Conservation (phyloP, 2,888 invertebrate species). For the Apamea epomidion region DNA sequence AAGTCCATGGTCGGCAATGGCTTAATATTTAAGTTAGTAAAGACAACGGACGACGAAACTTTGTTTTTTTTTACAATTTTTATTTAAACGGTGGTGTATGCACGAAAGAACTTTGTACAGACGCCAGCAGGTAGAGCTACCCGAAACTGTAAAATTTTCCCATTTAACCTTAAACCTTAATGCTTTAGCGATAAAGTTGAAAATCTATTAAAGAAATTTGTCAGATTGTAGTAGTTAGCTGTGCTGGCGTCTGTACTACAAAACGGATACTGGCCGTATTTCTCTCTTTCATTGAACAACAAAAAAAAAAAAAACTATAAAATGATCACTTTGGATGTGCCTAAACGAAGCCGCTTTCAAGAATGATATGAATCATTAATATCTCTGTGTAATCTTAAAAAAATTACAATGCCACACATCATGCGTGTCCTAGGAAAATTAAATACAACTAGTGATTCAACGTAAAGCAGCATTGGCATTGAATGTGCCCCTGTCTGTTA, state of each 20-base stretch:
- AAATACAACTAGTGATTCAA: slow-evolving; percentile 50
- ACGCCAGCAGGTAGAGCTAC: too few relatives aligned
- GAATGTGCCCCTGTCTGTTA: slow-evolving; percentile 51
- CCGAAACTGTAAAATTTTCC: too few relatives aligned
- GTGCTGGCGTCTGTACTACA: too few relatives aligned
- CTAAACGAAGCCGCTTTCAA: slow-evolving; percentile 6
- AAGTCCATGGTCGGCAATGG: neutral
- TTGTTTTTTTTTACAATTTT: neutral
- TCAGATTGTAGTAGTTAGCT: too few relatives aligned
- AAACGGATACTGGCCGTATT: too few relatives aligned
- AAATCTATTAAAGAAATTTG: too few relatives aligned
- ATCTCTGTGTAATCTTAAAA: slow-evolving; percentile 29
- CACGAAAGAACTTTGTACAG: too few relatives aligned
- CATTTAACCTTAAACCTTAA: too few relatives aligned
- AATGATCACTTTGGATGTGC: slow-evolving; percentile 1
- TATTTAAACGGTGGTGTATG: neutral
- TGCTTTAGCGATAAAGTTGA: too few relatives aligned
- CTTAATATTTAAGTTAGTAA: neutral
- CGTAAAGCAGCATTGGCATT: slow-evolving; percentile 38
- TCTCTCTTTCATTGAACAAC: neutral
- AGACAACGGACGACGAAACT: neutral
- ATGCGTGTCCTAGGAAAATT: slow-evolving; percentile 47
- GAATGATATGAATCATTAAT: slow-evolving; percentile 23
- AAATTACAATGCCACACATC: slow-evolving; percentile 42
- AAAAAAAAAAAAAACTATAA: neutral